A percentile compares a stretch with the other conserved stretches of the same genome.
phyloP scores from a whole-genome alignment of 2,797 vertebrate species.

The Megaceryle alcyon region DNA sequence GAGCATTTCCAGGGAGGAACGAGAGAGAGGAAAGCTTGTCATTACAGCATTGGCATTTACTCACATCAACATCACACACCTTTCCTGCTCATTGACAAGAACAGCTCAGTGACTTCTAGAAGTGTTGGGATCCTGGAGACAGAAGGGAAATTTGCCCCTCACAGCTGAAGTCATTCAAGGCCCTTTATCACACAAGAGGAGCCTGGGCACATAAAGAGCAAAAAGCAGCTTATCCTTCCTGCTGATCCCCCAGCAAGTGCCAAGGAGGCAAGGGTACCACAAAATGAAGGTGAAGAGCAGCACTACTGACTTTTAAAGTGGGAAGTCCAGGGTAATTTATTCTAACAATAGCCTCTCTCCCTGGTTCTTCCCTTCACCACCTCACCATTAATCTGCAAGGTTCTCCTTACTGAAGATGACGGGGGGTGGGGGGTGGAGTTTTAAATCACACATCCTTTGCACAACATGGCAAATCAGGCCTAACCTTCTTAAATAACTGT shows the following conservation, averaged over 20 bases:
- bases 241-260: background rate
- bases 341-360: background rate
- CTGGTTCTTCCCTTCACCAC: background rate
- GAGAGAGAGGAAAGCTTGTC: background rate
- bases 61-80: background rate
- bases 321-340: slow-evolving; percentile 23
- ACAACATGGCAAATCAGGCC: slow-evolving; percentile 9
- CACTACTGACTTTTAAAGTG: background rate
- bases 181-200: background rate
- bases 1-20: background rate
- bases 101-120: background rate
- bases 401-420: background rate
- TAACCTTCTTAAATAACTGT: background rate
- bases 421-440: background rate
- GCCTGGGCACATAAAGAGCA: background rate
- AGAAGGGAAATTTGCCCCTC: background rate
- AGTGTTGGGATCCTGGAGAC: background rate
- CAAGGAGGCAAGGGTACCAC: background rate
- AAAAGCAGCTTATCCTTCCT: background rate
- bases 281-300: background rate
- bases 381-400: background rate
- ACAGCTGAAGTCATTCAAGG: background rate
- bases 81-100: background rate
- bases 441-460: background rate
- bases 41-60: slow-evolving; percentile 21